Conservation (phyloP, 2,113 vertebrate genomes). For the Lepisosteus osseus region DNA sequence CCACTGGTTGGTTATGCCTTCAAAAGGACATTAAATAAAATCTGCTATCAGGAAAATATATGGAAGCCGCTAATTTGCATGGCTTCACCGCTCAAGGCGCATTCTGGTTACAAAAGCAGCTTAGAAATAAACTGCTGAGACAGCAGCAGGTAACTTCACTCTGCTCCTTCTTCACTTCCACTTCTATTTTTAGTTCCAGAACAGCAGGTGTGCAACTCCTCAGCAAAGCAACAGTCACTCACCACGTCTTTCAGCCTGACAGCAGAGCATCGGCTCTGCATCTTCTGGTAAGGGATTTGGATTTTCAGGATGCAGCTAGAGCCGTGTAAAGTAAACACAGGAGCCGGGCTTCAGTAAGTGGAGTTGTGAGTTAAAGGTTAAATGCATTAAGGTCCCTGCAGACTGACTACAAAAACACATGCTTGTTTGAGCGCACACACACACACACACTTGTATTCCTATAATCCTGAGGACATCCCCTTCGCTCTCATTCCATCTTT, state of each 20-base stretch:
- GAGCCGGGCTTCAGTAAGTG: not conserved
- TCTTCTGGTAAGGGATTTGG: not conserved
- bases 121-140: not conserved
- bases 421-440: too few species aligned
- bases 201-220: not conserved
- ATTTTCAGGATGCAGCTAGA: not conserved
- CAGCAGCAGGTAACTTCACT: constrained; percentile 9
- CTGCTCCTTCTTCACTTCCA: not conserved
- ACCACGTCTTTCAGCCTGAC: not conserved
- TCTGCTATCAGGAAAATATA: not conserved
- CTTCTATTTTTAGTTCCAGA: constrained; percentile 16
- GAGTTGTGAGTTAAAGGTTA: too few species aligned
- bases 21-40: constrained; percentile 8
- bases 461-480: too few species aligned
- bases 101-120: not conserved
- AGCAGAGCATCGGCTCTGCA: not conserved
- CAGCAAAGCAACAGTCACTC: not conserved
- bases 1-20: too few species aligned
- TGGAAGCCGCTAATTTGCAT: not conserved
- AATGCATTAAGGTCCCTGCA: too few species aligned
- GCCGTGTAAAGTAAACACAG: not conserved
- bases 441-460: too few species aligned
- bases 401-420: too few species aligned
- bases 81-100: not conserved
- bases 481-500: too few species aligned